phyloP scores from a whole-genome alignment of 2,888 invertebrate species.

The Ganaspis brasiliensis region DNA sequence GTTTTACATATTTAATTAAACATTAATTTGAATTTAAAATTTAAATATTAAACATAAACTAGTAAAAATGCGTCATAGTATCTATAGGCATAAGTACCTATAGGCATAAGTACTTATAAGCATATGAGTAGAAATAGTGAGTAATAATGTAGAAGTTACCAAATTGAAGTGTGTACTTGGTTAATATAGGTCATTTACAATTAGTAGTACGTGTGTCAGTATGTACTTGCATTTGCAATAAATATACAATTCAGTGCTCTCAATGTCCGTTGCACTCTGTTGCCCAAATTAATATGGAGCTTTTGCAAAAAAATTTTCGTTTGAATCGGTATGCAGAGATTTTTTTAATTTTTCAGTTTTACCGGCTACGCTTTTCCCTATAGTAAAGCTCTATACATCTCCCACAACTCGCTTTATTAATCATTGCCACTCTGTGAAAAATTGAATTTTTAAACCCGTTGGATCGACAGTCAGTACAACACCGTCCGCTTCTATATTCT shows the following conservation, averaged over 20 bases:
- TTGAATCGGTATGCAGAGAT: background rate
- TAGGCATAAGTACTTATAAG: too few relatives aligned
- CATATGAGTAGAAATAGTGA: too few relatives aligned
- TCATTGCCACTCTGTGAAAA: constrained; percentile 35
- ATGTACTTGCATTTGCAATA: constrained; percentile 17
- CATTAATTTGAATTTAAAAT: too few relatives aligned
- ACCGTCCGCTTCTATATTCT: constrained; percentile 17
- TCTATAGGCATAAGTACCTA: too few relatives aligned
- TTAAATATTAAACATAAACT: too few relatives aligned
- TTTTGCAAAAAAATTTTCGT: background rate
- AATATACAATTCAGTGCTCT: constrained; percentile 14
- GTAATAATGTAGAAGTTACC: constrained; percentile 21
- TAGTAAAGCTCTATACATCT: constrained; percentile 15
- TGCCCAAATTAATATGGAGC: constrained; percentile 29
- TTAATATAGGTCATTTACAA: constrained; percentile 24
- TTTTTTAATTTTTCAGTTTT: constrained; percentile 15
- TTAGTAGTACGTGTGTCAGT: background rate
- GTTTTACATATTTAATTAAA: too few relatives aligned
- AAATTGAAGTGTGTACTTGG: constrained; percentile 8
- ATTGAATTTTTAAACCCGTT: constrained; percentile 28
- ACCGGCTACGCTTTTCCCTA: background rate
- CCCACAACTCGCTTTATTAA: constrained; percentile 27
- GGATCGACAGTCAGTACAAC: constrained; percentile 1
- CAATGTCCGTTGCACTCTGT: constrained; percentile 1
- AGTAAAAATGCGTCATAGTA: too few relatives aligned